Evolutionary conservation across 2,888 invertebrate species (phyloP), one percentile per base, ranked within the genome.

Genomic region (Dendrolimus houi): DNA sequence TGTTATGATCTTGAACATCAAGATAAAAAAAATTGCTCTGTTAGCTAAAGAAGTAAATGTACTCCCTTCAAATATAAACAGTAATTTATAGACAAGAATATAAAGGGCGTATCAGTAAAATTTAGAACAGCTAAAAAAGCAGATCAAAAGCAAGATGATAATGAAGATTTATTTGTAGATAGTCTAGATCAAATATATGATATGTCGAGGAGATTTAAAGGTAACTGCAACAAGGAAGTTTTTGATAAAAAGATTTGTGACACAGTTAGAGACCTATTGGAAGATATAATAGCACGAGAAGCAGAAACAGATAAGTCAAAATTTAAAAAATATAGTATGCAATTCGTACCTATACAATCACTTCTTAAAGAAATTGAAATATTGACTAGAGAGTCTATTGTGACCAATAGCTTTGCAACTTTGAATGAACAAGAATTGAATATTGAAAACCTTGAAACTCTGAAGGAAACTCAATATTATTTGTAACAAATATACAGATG

Each of bases 341-440:
- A 72, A 60, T 71, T 66, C 66, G 61, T 70, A 3, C 62, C 67
- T 1, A 54, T 72, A 8, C 57, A 67, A 41, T 64, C 67, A 12
- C 61, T 74, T 10, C 57, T 67, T 0, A 67, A 69, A 56, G 62
- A 66, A 58, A 62, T 74, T 55, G 54, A 62, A 55, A 59, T 60
- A 10, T 55, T 60, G 17, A 59, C 63, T 41, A 60, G 62, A 61
- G 56, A 54, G 13, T 8, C 55, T 54, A 54, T 13, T 56, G 57
- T 64, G 53, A 55, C 61, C 41, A 29, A 52, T 13, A 66, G 61
- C 55, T 62, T 61, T 53, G 55, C 62, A 8, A 66, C 65, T 10
- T 55, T 62, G 1, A 61, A 65, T 55, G 70, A 72, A 68, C 54
- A 60, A 10, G 67, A 72, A 66, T 57, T 71, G 1, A 64, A 58